Conservation (phyloP, 30 jellyfish, hydroid and myxozoan genomes). For the Hydractinia echinata region DNA sequence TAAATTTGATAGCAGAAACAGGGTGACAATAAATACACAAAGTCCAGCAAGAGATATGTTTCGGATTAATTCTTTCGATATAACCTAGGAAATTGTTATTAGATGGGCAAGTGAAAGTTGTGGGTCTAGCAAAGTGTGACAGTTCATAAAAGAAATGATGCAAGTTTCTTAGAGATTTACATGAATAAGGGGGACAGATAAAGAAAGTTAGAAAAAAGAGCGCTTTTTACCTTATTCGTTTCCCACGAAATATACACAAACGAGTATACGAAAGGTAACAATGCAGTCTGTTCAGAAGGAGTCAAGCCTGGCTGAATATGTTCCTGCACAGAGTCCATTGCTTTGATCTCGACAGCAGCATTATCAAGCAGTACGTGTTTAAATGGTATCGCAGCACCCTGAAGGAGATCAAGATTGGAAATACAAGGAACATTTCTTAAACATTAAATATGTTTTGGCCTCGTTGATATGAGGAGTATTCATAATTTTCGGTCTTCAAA, state of each 20-base stretch:
- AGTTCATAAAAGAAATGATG: not conserved
- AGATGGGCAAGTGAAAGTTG: not conserved
- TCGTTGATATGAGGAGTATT: no score
- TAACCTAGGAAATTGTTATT: not conserved
- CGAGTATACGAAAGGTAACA: conserved; percentile 14
- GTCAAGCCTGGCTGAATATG: not conserved
- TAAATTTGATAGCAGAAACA: conserved; percentile 26
- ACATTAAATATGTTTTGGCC: no score
- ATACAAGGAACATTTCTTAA: not conserved
- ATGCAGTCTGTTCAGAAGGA: not conserved
- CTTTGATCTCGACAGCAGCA: conserved; percentile 16
- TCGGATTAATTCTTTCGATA: conserved; percentile 15
- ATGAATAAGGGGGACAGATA: not conserved
- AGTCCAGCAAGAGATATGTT: conserved; percentile 18
- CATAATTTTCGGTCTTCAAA: no score
- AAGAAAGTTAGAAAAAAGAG: not conserved
- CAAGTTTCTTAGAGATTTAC: not conserved
- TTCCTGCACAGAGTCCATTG: conserved; percentile 23
- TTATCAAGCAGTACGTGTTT: not conserved
- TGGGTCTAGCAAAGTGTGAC: not conserved
- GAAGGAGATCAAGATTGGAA: not conserved
- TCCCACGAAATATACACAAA: conserved; percentile 4
- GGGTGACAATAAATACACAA: conserved; percentile 29
- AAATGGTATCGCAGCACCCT: conserved; percentile 24
- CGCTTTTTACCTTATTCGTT: conserved; percentile 19